These are phyloP conservation scores for Stenodema calcarata DNA, from an alignment of 2,888 invertebrate species.

Conservation along the genomic window DNA sequence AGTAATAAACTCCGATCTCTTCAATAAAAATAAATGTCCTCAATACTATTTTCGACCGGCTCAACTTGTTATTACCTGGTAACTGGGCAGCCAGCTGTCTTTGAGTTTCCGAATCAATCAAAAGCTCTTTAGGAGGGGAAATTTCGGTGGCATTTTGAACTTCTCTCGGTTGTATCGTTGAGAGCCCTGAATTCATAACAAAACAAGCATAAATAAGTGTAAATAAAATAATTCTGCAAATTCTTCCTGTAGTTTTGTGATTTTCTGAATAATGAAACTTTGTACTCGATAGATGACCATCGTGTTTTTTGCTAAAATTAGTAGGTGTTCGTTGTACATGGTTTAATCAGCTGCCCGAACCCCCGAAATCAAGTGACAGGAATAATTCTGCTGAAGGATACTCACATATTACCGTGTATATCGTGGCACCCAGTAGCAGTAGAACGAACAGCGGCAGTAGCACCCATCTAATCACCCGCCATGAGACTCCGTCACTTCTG, in stretches of 20 bases:
- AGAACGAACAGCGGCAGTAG: conserved; percentile 64
- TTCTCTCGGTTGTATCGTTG: conserved; percentile 37
- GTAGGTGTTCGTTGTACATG: too few species aligned
- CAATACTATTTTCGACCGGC: too few species aligned
- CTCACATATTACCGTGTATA: conserved; percentile 62
- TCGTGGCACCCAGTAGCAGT: conserved; percentile 64
- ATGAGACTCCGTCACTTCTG: conserved; percentile 55
- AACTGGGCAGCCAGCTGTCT: background rate
- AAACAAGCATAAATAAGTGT: background rate
- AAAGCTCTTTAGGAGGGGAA: background rate
- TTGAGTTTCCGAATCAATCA: background rate
- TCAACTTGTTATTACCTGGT: too few species aligned
- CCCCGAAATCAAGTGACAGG: too few species aligned
- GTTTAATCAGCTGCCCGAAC: too few species aligned
- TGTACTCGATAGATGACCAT: too few species aligned
- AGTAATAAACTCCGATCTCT: too few species aligned
- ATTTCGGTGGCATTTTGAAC: conserved; percentile 13
- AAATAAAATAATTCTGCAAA: too few species aligned
- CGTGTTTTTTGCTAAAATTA: too few species aligned
- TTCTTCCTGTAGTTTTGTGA: too few species aligned
- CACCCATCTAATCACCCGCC: conserved; percentile 65
- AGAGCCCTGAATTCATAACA: background rate
- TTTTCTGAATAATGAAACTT: too few species aligned
- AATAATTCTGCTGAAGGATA: background rate
- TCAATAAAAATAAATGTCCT: too few species aligned